These are phyloP conservation scores for Coreius guichenoti DNA, from an alignment of 2,797 vertebrate species.

Conservation along the genomic window DNA sequence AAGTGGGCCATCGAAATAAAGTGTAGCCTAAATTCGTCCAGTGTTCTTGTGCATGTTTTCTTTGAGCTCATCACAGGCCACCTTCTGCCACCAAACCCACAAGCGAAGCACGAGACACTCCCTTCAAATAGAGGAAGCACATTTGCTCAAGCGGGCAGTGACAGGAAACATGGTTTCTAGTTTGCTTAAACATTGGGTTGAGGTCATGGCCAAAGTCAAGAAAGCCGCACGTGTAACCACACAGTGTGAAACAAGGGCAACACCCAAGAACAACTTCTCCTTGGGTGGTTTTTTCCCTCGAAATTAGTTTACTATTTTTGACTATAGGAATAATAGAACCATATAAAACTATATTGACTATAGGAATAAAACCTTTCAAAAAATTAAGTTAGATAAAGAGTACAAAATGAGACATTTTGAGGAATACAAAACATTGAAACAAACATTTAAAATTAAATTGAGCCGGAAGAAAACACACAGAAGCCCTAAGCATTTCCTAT, in stretches of 20 bases:
- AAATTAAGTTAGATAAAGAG: neutral
- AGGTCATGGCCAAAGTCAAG: neutral
- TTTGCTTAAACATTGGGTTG: neutral
- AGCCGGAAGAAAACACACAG: too few species aligned
- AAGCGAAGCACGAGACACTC: constrained; percentile 6
- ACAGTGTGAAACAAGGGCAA: neutral
- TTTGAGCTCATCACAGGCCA: neutral
- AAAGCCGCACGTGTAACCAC: neutral
- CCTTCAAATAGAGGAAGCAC: constrained; percentile 54
- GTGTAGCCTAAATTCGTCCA: neutral
- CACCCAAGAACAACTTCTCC: neutral
- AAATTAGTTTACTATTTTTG: too few species aligned
- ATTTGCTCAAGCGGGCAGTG: constrained; percentile 14
- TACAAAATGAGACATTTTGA: neutral
- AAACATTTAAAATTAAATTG: neutral
- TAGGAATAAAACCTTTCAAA: neutral
- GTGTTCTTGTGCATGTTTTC: neutral
- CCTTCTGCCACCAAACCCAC: constrained; percentile 19
- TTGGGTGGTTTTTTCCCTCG: neutral
- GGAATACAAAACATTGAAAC: neutral
- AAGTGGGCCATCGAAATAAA: neutral
- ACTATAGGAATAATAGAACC: neutral
- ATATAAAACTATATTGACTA: too few species aligned
- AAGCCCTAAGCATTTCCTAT: too few species aligned
- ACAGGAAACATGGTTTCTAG: constrained; percentile 11